Evolutionary conservation across 2,113 vertebrate genomes (phyloP).

Genomic region (Amblyornis subalaris): DNA sequence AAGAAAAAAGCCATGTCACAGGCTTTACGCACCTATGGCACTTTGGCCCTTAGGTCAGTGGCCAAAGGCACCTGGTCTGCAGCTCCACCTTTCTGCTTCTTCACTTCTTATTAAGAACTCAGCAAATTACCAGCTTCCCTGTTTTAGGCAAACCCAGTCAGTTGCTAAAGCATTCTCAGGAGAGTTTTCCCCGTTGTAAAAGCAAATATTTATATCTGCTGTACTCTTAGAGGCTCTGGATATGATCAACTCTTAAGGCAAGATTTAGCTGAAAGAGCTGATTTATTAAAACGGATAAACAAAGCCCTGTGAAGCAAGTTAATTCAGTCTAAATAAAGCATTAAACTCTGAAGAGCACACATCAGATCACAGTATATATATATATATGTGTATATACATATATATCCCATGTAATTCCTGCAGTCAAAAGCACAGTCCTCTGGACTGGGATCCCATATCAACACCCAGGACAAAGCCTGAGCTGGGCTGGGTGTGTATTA

Average conservation of each 20-base stretch:
- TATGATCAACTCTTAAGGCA: constrained; percentile 44
- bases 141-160: background rate
- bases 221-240: constrained; percentile 32
- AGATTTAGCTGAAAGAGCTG: constrained; percentile 25
- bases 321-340: constrained; percentile 49
- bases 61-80: background rate
- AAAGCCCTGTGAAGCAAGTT: constrained; percentile 36
- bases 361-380: background rate
- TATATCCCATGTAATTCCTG: background rate
- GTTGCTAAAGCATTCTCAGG: constrained; percentile 23
- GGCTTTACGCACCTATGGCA: background rate
- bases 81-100: background rate
- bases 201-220: constrained; percentile 61
- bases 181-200: constrained; percentile 5
- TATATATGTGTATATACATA: background rate
- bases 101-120: background rate
- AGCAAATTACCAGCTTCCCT: background rate
- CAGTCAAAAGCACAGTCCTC: background rate
- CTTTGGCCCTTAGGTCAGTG: background rate
- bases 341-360: background rate
- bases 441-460: background rate
- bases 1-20: background rate
- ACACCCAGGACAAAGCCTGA: background rate
- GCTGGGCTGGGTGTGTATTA: background rate
- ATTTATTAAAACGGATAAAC: constrained; percentile 63